Base-by-base conservation (phyloP, 2,888 invertebrate species). In the Chrysolina oricalcia region DNA sequence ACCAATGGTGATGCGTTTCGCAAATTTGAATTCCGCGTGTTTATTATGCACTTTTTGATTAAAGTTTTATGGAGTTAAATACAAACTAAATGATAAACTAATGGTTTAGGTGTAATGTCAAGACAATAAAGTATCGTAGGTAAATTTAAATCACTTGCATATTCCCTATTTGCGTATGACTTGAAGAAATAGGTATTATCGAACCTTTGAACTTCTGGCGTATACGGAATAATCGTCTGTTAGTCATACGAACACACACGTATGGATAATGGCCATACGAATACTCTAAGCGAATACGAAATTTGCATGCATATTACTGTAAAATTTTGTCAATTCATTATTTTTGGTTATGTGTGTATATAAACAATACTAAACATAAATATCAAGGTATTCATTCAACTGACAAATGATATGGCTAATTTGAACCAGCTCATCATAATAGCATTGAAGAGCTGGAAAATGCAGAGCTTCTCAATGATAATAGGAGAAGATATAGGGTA, bases 141-240 rank as follows among this genome's bases (percentile, higher is more conserved):
- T n/a, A n/a, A n/a, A n/a, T n/a, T n/a, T n/a, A n/a, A n/a, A n/a
- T n/a, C n/a, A n/a, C n/a, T n/a, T n/a, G n/a, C n/a, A n/a, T n/a
- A n/a, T n/a, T n/a, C n/a, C n/a, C n/a, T n/a, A 59, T 59, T 59
- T 59, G 11, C 59, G 59, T 59, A 17, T 59, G 59, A 59, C 59
- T 59, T 19, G 4, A 19, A 59, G 19, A 59, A 59, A 59, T 59
- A 13, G 59, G 59, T 59, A 59, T 59, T 59, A 9, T 59, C 59
- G 19, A 59, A 59, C 59, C 59, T 4, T 59, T 19, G 59, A 19
- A 15, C 19, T 59, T 59, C 6, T 53, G 8, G 53, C 53, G 53
- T 59, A 59, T 59, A 59, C 59, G 59, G 17, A 59, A 59, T 6
- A 59, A 59, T 5, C 17, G 21, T 59, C 8, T 59, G 17, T 19